phyloP scores from a whole-genome alignment of 1,140 invertebrate species.

The Hesperophylax magnus region DNA sequence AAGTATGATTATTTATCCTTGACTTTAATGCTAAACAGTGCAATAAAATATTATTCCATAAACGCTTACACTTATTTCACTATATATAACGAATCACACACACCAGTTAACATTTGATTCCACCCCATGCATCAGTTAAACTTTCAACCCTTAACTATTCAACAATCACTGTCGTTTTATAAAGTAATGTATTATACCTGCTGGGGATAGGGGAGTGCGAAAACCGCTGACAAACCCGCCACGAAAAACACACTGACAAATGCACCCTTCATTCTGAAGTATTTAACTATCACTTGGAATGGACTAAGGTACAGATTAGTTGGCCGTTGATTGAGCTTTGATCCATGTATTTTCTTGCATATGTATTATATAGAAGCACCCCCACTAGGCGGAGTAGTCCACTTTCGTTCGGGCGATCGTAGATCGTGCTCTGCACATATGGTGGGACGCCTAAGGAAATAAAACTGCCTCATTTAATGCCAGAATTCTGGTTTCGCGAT shows the following conservation, averaged over 20 bases:
- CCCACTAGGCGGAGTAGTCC: slow-evolving; percentile 40
- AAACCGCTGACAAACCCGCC: slow-evolving; percentile 26
- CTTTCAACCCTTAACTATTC: not conserved
- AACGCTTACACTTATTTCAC: too few relatives aligned
- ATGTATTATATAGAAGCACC: slow-evolving; percentile 49
- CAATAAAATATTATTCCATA: too few relatives aligned
- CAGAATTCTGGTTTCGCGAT: not conserved
- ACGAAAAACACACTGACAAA: slow-evolving; percentile 39
- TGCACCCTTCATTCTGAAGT: slow-evolving; percentile 50
- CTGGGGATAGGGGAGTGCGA: slow-evolving; percentile 49
- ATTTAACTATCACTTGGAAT: slow-evolving; percentile 1
- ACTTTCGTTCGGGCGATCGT: slow-evolving; percentile 47
- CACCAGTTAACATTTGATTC: too few relatives aligned
- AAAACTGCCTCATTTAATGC: slow-evolving; percentile 3
- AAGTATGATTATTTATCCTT: too few relatives aligned
- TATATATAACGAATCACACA: too few relatives aligned
- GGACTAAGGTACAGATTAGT: slow-evolving; percentile 5
- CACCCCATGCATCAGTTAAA: not conserved
- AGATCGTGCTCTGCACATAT: slow-evolving; percentile 1
- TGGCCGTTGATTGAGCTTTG: slow-evolving; percentile 23
- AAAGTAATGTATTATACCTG: slow-evolving; percentile 42
- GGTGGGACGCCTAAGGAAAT: slow-evolving; percentile 13
- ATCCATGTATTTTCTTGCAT: slow-evolving; percentile 46
- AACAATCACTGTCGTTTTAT: not conserved
- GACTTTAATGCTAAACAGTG: too few relatives aligned